A percentile compares a stretch with the other conserved stretches of the same genome.
Evolutionary conservation across 2,888 invertebrate species (phyloP).

Genomic region (Gonocerus acuteangulatus): DNA sequence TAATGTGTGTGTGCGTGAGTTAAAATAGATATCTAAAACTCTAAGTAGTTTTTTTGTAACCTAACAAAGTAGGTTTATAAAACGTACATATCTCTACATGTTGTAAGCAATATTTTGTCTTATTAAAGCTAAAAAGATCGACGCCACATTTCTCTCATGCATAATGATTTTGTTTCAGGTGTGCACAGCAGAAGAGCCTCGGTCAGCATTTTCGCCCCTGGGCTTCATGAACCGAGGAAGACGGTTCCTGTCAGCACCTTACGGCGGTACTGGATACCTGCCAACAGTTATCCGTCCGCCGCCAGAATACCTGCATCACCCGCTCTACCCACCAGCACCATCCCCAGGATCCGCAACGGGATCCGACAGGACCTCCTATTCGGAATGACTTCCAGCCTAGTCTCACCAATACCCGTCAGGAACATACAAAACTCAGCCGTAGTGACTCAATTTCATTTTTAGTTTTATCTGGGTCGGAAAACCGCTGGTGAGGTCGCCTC

Average conservation of each 20-base stretch:
- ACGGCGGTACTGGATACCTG: conserved; percentile 73
- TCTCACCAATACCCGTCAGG: conserved; percentile 17
- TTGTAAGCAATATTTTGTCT: too few species aligned
- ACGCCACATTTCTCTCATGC: too few species aligned
- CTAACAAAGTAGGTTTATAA: too few species aligned
- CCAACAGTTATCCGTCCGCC: conserved; percentile 62
- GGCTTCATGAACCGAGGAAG: conserved; percentile 48
- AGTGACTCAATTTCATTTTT: too few species aligned
- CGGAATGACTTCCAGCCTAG: conserved; percentile 44
- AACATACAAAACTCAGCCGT: neutral
- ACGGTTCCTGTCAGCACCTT: conserved; percentile 72
- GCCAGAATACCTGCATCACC: conserved; percentile 42
- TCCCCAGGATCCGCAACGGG: conserved; percentile 50
- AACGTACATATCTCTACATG: too few species aligned
- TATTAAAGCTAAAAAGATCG: too few species aligned
- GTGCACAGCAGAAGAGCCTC: conserved; percentile 44
- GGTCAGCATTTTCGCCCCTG: conserved; percentile 73
- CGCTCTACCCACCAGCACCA: conserved; percentile 43
- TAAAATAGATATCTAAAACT: too few species aligned
- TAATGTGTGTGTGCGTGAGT: too few species aligned
- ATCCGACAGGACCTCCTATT: conserved; percentile 51
- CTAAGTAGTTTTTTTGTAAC: too few species aligned
- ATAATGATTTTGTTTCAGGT: conserved; percentile 30
- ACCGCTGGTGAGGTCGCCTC: too few species aligned
- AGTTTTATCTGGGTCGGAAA: too few species aligned